Evolutionary conservation across 2,888 invertebrate genomes (phyloP), one percentile per base, ranked within the genome.

Genomic region (Ophion costatus): DNA sequence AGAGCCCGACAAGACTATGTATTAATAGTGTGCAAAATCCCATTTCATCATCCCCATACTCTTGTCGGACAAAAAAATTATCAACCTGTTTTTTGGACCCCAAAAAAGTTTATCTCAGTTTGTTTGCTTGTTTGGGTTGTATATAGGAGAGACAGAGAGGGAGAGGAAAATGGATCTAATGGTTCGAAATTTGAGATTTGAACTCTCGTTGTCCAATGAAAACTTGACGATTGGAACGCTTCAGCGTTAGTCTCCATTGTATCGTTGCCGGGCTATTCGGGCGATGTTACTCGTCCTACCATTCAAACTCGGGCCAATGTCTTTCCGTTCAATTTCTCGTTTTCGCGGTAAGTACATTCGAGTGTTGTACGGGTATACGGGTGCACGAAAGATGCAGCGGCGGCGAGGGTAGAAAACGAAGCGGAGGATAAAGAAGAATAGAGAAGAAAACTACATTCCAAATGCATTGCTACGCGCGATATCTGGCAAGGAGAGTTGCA

Each of bases 401-500:
- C 5, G 51, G 45, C 45, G 45, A 45, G 14, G 42, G 3, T 45
- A 45, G 45, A 14, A 14, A 45, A 14, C 45, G 45, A 45, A 45
- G 11, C 33, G 33, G 42, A 59, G 67, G 80, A 78, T 14, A 70
- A 59, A 74, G 67, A 64, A 80, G 33, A 77, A 75, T 42, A 64
- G 79, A 73, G 59, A 87, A 63, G 75, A 80, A 81, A 85, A 85
- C 66, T 87, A 82, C 67, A 85, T 85, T 85, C 74, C 80, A 76
- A 81, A 84, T 83, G 83, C 84, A 80, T 86, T 80, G 85, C 80
- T 78, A 38, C 78, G 76, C 76, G 64, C 70, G 69, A 70, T 69
- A 80, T 83, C 83, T 59, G 56, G 80, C 59, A 66, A 51, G 69
- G 66, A 59, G 67, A 51, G 5, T 51, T 51, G 51, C 71, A 51